Evolutionary conservation across 2,797 vertebrate species (phyloP), one percentile per base, ranked within the genome.

Genomic region (Sebastes vulpes): DNA sequence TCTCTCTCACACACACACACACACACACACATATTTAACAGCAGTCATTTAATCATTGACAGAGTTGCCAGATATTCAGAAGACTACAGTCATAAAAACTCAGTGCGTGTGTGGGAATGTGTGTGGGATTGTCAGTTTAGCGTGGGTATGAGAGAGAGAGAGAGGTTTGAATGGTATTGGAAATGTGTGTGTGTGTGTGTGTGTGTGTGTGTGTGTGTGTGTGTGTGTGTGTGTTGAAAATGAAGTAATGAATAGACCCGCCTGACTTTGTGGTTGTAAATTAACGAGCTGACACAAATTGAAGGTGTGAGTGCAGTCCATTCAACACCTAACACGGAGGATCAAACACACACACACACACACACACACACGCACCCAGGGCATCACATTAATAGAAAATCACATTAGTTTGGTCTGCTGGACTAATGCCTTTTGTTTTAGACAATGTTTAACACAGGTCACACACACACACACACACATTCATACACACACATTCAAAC

Each of bases 331-430:
- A 69, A 66, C 46, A 53, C 54, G 25, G 26, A 64, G n/a, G n/a
- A 54, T 59, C 54, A 60, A 21, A 46, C 35, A 78, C n/a, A 10
- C 56, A 66, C 14, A 71, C 61, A 59, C 65, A 76, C 42, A 79
- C 20, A 12, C 57, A 63, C 11, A 59, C 63, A 20, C 12, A 53
- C 9, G 4, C 21, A 85, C 78, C 25, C 29, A 56, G 61, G 79
- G 72, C 73, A 75, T 80, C 77, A 32, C 73, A 77, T 81, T 89
- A 89, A 86, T 81, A 89, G 76, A 72, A 86, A 86, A 88, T 77
- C 75, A 82, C 85, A 88, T 92, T 89, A 90, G 85, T 88, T 79
- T 84, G 87, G 80, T 88, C 65, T 69, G 26, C 60, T 88, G 78
- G 50, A 79, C 85, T 81, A 88, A 92, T 85, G 79, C 54, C 42